Percentiles rank a stretch among this genome's conserved stretches.
Conservation (phyloP, 2,888 invertebrate species). For the Thera obeliscata region DNA sequence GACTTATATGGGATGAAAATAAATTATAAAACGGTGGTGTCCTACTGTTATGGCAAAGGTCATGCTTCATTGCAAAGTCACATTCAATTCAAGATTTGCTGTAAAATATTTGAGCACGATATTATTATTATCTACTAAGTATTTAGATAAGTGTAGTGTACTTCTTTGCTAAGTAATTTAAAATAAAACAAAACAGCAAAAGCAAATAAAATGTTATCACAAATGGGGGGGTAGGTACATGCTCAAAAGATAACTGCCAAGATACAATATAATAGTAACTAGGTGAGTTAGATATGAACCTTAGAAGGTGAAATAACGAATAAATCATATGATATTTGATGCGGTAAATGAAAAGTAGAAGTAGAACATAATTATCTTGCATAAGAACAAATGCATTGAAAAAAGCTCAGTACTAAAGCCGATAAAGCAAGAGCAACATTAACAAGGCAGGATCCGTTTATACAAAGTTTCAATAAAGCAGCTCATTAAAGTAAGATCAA, state of each 20-base stretch:
- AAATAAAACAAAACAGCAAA: not conserved
- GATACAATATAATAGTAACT: not conserved
- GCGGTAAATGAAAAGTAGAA: no score
- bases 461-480: not conserved
- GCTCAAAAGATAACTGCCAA: not conserved
- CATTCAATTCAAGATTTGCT: not conserved
- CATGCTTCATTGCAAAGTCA: not conserved
- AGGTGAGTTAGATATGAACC: not conserved
- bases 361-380: no score
- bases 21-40: not conserved
- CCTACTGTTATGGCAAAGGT: not conserved
- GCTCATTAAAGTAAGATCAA: conserved; percentile 19
- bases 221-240: no score
- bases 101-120: not conserved
- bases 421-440: no score
- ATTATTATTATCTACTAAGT: not conserved
- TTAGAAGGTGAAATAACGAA: not conserved
- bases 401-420: no score
- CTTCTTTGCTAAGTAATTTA: not conserved
- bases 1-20: not conserved
- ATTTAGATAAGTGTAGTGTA: not conserved
- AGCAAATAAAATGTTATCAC: not conserved
- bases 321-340: no score
- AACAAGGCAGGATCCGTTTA: not conserved
- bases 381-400: no score